Percentiles rank a stretch among this genome's conserved stretches.
Conservation (phyloP, 2,888 invertebrate genomes). For the Laspeyria flexula region DNA sequence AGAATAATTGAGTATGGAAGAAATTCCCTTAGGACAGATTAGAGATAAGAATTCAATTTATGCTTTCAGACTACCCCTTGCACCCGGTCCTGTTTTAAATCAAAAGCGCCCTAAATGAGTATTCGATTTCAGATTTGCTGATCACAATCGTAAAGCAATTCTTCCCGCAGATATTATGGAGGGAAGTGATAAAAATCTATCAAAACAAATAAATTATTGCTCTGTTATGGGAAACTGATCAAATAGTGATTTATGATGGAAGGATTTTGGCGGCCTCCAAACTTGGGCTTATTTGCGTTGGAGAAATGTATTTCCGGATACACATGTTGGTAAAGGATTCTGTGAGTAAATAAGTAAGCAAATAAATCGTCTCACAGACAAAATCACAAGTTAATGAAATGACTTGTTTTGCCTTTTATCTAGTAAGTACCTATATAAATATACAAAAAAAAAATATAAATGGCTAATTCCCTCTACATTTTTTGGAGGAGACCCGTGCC, state of each 20-base stretch:
- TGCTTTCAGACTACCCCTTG: constrained; percentile 60
- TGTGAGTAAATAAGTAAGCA: neutral
- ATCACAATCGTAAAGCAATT: constrained; percentile 46
- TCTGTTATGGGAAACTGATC: constrained; percentile 55
- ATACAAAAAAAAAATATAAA: no score
- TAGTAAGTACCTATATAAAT: no score
- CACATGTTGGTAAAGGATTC: neutral
- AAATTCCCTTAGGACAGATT: constrained; percentile 55
- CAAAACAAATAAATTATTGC: constrained; percentile 62
- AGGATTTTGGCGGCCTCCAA: constrained; percentile 38
- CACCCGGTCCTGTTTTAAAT: constrained; percentile 75
- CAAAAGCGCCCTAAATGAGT: constrained; percentile 56
- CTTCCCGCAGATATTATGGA: constrained; percentile 59
- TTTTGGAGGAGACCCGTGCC: no score
- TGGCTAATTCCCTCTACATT: no score
- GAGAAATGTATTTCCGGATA: constrained; percentile 2
- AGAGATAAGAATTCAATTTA: constrained; percentile 77
- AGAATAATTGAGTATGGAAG: constrained; percentile 46
- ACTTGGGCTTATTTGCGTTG: constrained; percentile 20
- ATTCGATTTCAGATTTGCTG: constrained; percentile 47
- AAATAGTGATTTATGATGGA: constrained; percentile 48
- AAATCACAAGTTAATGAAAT: neutral
- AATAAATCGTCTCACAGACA: neutral
- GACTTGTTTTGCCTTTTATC: no score
- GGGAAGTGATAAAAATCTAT: constrained; percentile 66